Conservation (phyloP, 1,140 invertebrate genomes). For the Drosophila littoralis region DNA sequence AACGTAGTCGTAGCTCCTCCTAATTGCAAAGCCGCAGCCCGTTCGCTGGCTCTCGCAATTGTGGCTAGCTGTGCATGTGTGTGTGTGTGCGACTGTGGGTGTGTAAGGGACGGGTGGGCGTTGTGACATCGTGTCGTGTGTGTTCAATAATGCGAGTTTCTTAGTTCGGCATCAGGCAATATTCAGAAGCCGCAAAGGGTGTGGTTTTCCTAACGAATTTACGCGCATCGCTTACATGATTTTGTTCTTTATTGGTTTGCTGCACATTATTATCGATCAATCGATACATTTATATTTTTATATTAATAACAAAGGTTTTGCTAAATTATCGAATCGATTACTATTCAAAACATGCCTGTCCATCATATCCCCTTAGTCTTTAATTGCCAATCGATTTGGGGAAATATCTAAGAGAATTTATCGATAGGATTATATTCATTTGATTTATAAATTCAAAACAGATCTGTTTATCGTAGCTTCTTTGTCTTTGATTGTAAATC, state of each 20-base stretch:
- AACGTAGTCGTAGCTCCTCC: conserved; percentile 73
- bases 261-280: neutral
- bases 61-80: conserved; percentile 36
- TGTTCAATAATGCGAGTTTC: conserved; percentile 66
- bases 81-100: neutral
- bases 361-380: too few species aligned
- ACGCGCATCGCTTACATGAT: neutral
- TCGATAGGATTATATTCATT: too few species aligned
- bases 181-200: conserved; percentile 30
- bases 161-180: neutral
- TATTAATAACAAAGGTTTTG: too few species aligned
- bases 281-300: neutral
- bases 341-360: too few species aligned
- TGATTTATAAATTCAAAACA: too few species aligned
- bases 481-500: too few species aligned
- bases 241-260: neutral
- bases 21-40: conserved; percentile 77
- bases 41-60: conserved; percentile 59
- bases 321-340: too few species aligned
- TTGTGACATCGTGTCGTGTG: conserved; percentile 52
- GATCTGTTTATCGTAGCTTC: too few species aligned
- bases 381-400: too few species aligned
- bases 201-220: conserved; percentile 39
- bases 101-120: conserved; percentile 1
- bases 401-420: too few species aligned